Evolutionary conservation across 2,888 invertebrate species (phyloP), one percentile per base, ranked within the genome.

Genomic region (Koerneria pararmatus): DNA sequence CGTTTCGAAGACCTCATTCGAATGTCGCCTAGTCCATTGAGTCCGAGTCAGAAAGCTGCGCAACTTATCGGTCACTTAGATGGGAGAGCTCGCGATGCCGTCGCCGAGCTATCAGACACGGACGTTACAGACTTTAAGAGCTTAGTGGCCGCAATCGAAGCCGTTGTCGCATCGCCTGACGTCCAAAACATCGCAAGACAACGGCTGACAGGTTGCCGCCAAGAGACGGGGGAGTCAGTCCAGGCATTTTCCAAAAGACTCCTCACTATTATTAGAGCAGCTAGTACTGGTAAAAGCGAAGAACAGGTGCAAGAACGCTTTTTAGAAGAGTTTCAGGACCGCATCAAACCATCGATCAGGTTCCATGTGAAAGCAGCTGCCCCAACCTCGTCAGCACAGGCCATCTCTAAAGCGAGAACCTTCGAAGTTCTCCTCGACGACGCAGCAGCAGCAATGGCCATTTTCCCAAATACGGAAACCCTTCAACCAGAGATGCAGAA

Each of bases 351-450:
- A 1, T 24, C 22, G 57, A 35, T 58, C 22, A 37, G 37, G 15
- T 58, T 35, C 35, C 37, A 58, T 4, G 57, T 58, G 4, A 58
- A 58, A 24, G 22, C 57, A 2, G 37, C 11, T 22, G 57, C 41
- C 2, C 37, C 57, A 15, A 8, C 22, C 6, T 37, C 57, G 1
- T 11, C 31, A 8, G 57, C 27, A 35, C 24, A 58, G 15, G 57
- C 57, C n/a, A n/a, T n/a, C n/a, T n/a, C n/a, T n/a, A n/a, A n/a
- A n/a, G n/a, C n/a, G n/a, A n/a, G n/a, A n/a, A n/a, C n/a, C n/a
- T n/a, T n/a, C n/a, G n/a, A n/a, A n/a, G n/a, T n/a, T n/a, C n/a
- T n/a, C n/a, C n/a, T n/a, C n/a, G n/a, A n/a, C n/a, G n/a, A n/a
- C n/a, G n/a, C n/a, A n/a, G n/a, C n/a, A n/a, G n/a, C n/a, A n/a